Base-by-base conservation (phyloP, 2,888 invertebrate genomes). In the Drosophila monieri region DNA sequence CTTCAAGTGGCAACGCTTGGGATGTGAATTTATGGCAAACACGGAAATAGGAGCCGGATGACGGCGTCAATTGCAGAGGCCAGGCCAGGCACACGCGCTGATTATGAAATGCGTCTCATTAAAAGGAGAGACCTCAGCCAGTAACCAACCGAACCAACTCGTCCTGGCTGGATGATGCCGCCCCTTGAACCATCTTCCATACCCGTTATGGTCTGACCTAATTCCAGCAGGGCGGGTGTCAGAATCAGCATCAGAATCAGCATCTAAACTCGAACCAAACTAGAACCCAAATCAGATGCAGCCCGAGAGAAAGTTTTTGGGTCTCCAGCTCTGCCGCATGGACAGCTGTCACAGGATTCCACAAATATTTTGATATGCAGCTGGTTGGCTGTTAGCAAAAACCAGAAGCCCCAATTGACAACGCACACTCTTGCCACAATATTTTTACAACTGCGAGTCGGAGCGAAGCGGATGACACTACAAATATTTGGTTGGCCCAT, bases 341-440 rank as follows among this genome's bases (percentile, higher is more conserved):
- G 77, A 77, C 77, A 77, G 43, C 66, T 80, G 78, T 80, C 77
- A 80, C 54, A 65, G 75, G 70, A 71, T 41, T 71, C 75, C 67
- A 68, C 77, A 84, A 84, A 83, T 81, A 81, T 83, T 84, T 84
- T 81, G 77, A 84, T 80, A 80, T 84, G 76, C 77, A 80, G 73
- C 57, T 59, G 35, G 57, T 32, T 62, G 60, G 48, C 66, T 56
- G 61, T 66, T 73, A 53, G 58, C 65, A 32, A 69, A 76, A 74
- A 58, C 57, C 47, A 46, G 37, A 60, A 66, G 58, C 54, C 65
- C 78, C 80, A 80, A 79, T 84, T 81, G 81, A 69, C 84, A 79
- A 67, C 66, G 65, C 69, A 75, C 69, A 75, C 58, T 77, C 75
- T 76, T 70, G 77, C 76, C 77, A 79, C 73, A 84, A 83, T 83